A percentile compares a stretch with the other conserved stretches of the same genome.
Evolutionary conservation across 2,888 invertebrate species (phyloP).

Genomic region (Marasmarcha lunaedactyla): DNA sequence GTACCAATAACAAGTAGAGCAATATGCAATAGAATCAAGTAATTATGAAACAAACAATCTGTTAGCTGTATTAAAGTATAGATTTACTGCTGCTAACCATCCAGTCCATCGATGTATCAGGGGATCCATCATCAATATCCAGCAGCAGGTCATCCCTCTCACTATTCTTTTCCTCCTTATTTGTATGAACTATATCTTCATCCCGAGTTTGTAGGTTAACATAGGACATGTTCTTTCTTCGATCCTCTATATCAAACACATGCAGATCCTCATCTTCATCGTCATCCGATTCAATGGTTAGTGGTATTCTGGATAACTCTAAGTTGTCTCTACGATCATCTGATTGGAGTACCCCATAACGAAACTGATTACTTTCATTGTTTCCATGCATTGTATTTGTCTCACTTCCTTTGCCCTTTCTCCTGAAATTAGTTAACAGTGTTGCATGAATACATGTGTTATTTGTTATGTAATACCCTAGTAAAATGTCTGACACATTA

Average conservation of each 20-base stretch:
- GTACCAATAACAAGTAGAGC: too few species aligned
- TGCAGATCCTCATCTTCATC: slow-evolving; percentile 62
- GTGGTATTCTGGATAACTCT: slow-evolving; percentile 51
- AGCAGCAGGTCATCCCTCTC: slow-evolving; percentile 45
- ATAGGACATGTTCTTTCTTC: slow-evolving; percentile 54
- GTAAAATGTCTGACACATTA: too few species aligned
- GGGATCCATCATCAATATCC: slow-evolving; percentile 49
- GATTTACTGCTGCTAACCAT: slow-evolving; percentile 47
- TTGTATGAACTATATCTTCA: slow-evolving; percentile 39
- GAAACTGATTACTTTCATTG: slow-evolving; percentile 52
- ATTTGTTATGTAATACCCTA: too few species aligned
- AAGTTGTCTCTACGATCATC: slow-evolving; percentile 53
- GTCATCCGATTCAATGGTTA: slow-evolving; percentile 63
- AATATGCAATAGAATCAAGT: too few species aligned
- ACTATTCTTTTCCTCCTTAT: slow-evolving; percentile 20
- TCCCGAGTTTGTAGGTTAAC: slow-evolving; percentile 52
- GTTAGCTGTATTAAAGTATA: slow-evolving; percentile 52
- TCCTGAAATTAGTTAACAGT: slow-evolving; percentile 44
- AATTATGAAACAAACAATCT: too few species aligned
- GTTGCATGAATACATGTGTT: slow-evolving; percentile 1
- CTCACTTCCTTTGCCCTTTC: slow-evolving; percentile 35
- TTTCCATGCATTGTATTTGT: slow-evolving; percentile 33
- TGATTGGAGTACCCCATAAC: slow-evolving; percentile 60
- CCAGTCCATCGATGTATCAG: slow-evolving; percentile 54
- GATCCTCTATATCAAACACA: slow-evolving; percentile 59